Evolutionary conservation across 2,797 vertebrate species (phyloP).

Genomic region (Darevskia nairensis): DNA sequence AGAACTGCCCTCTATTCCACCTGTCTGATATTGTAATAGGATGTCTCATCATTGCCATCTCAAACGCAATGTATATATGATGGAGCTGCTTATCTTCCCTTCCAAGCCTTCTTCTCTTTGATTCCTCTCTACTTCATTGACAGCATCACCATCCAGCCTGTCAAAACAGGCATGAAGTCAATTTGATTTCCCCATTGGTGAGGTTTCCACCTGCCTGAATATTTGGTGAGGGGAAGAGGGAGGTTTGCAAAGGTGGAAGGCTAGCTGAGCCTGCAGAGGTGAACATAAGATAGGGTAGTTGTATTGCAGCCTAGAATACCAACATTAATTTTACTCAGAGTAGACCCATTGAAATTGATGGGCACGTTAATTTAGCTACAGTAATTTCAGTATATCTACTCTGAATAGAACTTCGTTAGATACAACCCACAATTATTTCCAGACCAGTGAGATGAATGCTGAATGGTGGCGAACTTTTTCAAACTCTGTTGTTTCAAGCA

Average conservation of each 20-base stretch:
- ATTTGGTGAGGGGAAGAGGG: no score
- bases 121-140: slow-evolving; percentile 11
- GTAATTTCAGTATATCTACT: no score
- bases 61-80: neutral
- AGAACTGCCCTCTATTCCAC: neutral
- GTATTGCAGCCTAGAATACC: no score
- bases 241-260: no score
- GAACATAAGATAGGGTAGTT: no score
- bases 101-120: neutral
- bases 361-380: no score
- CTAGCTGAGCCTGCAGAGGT: no score
- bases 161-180: neutral
- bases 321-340: no score
- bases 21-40: neutral
- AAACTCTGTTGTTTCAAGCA: neutral
- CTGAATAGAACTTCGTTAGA: no score
- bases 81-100: neutral
- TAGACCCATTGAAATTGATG: no score
- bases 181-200: neutral
- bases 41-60: neutral
- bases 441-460: neutral
- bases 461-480: neutral
- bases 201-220: no score
- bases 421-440: no score
- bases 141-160: slow-evolving; percentile 8